Base-by-base conservation (phyloP, 2,797 vertebrate genomes). In the Heterohyrax brucei region DNA sequence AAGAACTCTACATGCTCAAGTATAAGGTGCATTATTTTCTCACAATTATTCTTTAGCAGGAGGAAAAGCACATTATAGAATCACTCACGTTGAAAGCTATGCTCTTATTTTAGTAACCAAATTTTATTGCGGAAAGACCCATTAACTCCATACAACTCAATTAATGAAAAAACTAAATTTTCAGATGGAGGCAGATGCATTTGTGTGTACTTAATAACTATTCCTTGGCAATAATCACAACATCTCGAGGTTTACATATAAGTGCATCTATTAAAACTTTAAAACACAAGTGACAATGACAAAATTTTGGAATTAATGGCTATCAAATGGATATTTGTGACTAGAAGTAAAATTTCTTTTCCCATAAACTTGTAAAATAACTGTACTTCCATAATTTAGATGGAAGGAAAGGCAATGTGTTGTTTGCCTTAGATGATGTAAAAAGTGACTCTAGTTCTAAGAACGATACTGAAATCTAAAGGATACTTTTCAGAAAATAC, bases 21-120 rank as follows among this genome's bases (percentile, higher is more conserved):
- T 79, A 78, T 53, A 87, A 85, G 61, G 8, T 83, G 33, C 90
- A 48, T 28, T 61, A 5, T 12, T 91, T 77, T 28, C 73, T 88
- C 30, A n/a, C 75, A 91, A 64, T 95, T 83, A 50, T 85, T 61
- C 10, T 39, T 95, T 14, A 81, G 66, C 88, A 72, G 87, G 14
- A 86, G 73, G 48, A 84, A 87, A 96, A 21, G 59, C 39, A 85
- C 73, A 50, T 77, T 44, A 56, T 13, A 88, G n/a, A 68, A 59
- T 93, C n/a, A 92, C 22, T 94, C 10, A n/a, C 87, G 33, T 75
- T 78, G 50, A 73, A 50, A 81, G 13, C 3, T 22, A 39, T 81
- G 5, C 22, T 64, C 19, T 72, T 48, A 48, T 94, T 80, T 73
- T 93, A 92, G 78, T 22, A 92, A 77, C 21, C 64, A 33, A 84